phyloP scores from a whole-genome alignment of 2,797 vertebrate genomes.

The Pyrocephalus nanus region DNA sequence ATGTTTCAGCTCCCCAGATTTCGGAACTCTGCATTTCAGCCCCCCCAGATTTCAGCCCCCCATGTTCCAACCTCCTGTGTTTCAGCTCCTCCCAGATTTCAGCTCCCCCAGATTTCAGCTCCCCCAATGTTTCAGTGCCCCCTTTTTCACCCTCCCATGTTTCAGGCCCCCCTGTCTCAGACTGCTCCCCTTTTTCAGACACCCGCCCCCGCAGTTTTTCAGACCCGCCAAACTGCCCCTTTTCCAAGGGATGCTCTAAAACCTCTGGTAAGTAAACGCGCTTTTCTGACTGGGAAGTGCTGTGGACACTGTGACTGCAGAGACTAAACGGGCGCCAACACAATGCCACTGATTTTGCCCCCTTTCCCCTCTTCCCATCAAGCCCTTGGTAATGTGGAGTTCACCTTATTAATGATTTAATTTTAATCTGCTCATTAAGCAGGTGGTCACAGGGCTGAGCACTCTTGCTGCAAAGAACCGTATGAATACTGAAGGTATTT shows the following conservation, averaged over 20 bases:
- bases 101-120: too few relatives aligned
- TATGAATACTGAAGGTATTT: rapidly evolving
- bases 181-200: background rate
- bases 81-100: too few relatives aligned
- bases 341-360: background rate
- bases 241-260: background rate
- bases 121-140: too few relatives aligned
- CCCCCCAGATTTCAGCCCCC: too few relatives aligned
- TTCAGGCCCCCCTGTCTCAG: background rate
- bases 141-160: background rate
- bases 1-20: too few relatives aligned
- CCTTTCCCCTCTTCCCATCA: too few relatives aligned
- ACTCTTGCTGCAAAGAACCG: too few relatives aligned
- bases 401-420: rapidly evolving
- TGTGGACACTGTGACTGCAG: background rate
- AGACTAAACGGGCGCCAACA: rapidly evolving
- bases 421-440: rapidly evolving
- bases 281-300: background rate
- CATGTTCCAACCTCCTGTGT: too few relatives aligned
- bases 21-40: too few relatives aligned
- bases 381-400: rapidly evolving
- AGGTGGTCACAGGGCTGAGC: background rate
- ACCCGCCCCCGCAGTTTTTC: background rate
- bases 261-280: background rate
- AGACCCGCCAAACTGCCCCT: too few relatives aligned